A percentile compares a stretch with the other conserved stretches of the same genome.
These are phyloP conservation scores for Hucho hucho DNA, from an alignment of 2,113 vertebrate species.

Conservation along the genomic window DNA sequence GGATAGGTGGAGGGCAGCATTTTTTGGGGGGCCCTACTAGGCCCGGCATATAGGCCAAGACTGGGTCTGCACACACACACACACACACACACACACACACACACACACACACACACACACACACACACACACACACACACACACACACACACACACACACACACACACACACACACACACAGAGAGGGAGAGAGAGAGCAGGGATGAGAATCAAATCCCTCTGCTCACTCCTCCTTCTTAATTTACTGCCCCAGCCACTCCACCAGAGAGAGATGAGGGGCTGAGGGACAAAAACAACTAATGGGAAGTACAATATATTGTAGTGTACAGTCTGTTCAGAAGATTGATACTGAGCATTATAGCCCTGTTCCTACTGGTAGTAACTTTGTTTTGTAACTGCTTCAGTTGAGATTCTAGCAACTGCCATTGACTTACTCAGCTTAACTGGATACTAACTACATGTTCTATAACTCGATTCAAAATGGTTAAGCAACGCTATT, in stretches of 20 bases:
- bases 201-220: constrained; percentile 79
- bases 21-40: no score
- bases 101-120: constrained; percentile 34
- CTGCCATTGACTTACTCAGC: no score
- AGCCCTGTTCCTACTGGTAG: no score
- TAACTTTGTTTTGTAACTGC: no score
- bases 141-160: constrained; percentile 76
- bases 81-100: background rate
- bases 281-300: background rate
- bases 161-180: background rate
- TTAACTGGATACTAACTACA: no score
- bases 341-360: background rate
- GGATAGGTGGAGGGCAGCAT: constrained; percentile 43
- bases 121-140: constrained; percentile 53
- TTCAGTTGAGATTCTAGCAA: no score
- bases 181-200: constrained; percentile 28
- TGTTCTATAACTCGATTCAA: no score
- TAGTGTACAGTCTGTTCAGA: background rate
- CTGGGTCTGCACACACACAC: constrained; percentile 5
- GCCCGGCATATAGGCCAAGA: no score
- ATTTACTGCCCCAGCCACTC: constrained; percentile 65
- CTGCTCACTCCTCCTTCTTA: constrained; percentile 39
- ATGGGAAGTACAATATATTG: background rate
- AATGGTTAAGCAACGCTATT: no score
- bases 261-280: constrained; percentile 50